Evolutionary conservation across 2,888 invertebrate species (phyloP), one percentile per base, ranked within the genome.

Genomic region (Barypeithes pellucidus): DNA sequence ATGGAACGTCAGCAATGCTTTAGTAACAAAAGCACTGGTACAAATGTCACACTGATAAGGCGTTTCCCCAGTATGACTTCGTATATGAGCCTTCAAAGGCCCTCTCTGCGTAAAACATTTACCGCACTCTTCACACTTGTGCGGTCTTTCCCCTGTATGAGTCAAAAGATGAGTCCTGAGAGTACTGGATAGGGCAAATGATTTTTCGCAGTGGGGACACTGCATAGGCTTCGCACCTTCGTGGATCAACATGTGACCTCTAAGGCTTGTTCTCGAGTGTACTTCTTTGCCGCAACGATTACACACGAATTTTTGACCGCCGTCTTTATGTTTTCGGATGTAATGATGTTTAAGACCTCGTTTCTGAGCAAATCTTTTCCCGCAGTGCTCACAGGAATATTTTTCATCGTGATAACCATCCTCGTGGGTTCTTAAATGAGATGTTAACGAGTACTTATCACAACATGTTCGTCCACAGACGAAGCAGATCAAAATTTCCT

Each of bases 61-160:
- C 16, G 54, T 14, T 18, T 75, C 72, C 0, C 72, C 72, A 18
- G 72, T 45, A 88, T 75, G 75, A 8, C 16, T 62, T 5, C 72
- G 18, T 54, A 75, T 36, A 50, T 90, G 90, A 77, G 89, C 89
- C 78, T 88, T 89, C 75, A 90, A 87, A 52, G 90, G 89, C 75
- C 89, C 88, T 24, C 89, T 86, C 84, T 90, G 90, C 18, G 88
- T 88, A 85, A 90, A 90, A 12, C 89, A 88, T 83, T 90, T 90
- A 14, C 89, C 89, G 84, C 90, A 90, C 81, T 88, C 87, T 76
- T 88, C 86, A 82, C 90, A 90, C 74, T 89, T 88, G 84, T 89
- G 88, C 16, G 89, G 84, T 54, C 86, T 84, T 77, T 89, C 89
- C 11, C 89, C 81, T 12, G 81, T 83, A 73, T 79, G 81, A 9